Percentiles rank a stretch among this genome's conserved stretches.
phyloP scores from a whole-genome alignment of 1,140 invertebrate genomes.

The Drosophila kurseongensis region DNA sequence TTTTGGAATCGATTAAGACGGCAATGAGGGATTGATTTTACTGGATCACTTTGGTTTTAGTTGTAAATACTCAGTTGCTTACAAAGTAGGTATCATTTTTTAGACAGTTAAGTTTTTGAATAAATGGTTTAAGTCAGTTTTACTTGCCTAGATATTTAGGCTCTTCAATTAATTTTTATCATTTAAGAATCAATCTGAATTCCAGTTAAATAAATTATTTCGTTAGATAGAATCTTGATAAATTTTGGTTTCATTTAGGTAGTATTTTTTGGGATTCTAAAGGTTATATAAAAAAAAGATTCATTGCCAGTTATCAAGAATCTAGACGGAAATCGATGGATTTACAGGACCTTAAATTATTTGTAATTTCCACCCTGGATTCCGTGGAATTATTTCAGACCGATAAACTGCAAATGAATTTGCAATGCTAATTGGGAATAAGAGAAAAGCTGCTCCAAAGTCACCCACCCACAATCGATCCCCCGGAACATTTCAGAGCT shows the following conservation, averaged over 20 bases:
- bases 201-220: neutral
- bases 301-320: neutral
- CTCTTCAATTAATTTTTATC: no score
- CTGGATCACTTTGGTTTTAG: no score
- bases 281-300: neutral
- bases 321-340: neutral
- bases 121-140: no score
- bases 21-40: neutral
- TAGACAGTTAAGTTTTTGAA: no score
- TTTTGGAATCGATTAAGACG: neutral
- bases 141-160: no score
- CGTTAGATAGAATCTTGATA: no score
- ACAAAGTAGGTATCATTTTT: no score
- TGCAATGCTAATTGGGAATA: slow-evolving; percentile 48
- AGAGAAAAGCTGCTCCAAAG: slow-evolving; percentile 42
- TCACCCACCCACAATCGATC: slow-evolving; percentile 28
- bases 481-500: neutral
- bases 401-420: slow-evolving; percentile 40
- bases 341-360: slow-evolving; percentile 13
- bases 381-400: slow-evolving; percentile 12
- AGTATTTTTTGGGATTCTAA: no score
- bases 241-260: no score
- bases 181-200: no score
- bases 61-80: no score
- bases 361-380: slow-evolving; percentile 7